Evolutionary conservation across 2,888 invertebrate species (phyloP).

Genomic region (Ennomos erosarius): DNA sequence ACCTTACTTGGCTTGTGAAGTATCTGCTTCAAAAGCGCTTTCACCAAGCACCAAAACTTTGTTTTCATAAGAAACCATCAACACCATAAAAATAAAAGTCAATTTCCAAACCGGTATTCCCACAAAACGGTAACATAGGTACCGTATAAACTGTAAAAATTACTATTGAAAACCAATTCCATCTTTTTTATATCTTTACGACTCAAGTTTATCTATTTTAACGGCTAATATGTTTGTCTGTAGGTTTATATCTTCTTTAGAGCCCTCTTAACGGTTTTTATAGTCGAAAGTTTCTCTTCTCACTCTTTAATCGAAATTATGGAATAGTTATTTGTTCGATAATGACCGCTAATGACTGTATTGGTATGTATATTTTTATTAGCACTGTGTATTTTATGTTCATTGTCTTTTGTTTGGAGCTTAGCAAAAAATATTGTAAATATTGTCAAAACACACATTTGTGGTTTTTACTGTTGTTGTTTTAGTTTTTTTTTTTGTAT

Average conservation of each 20-base stretch:
- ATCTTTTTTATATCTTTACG: slow-evolving; percentile 58
- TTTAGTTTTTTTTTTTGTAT: no score
- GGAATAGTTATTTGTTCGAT: slow-evolving; percentile 55
- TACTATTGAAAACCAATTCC: slow-evolving; percentile 57
- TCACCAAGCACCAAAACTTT: no score
- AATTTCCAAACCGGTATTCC: no score
- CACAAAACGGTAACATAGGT: no score
- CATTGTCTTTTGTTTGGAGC: background rate
- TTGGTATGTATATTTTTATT: slow-evolving; percentile 35
- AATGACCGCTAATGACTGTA: slow-evolving; percentile 33
- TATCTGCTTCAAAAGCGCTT: no score
- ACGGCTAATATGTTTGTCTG: slow-evolving; percentile 65
- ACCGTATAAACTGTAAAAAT: background rate
- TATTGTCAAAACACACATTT: no score
- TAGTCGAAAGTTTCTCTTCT: slow-evolving; percentile 65
- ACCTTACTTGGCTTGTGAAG: no score
- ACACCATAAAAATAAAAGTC: no score
- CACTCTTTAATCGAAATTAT: slow-evolving; percentile 55
- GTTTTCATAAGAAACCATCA: no score
- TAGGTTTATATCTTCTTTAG: slow-evolving; percentile 59
- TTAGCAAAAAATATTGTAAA: no score
- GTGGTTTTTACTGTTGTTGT: no score
- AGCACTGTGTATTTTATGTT: slow-evolving; percentile 11
- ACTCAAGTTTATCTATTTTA: slow-evolving; percentile 56
- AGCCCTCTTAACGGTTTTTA: slow-evolving; percentile 68